Conservation (phyloP, 2,113 vertebrate genomes). For the human (Homo sapiens) region GRCh38 chrX:77425001-77425500, state of each 20-base stretch:
- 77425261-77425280: not conserved
- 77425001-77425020: too few relatives aligned
- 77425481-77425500: not conserved
- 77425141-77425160: too few relatives aligned
- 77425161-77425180: too few relatives aligned
- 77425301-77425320: constrained; percentile 22
- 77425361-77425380: not conserved
- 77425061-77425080: too few relatives aligned
- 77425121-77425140: too few relatives aligned
- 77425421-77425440: not conserved
- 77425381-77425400: not conserved
- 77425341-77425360: not conserved
- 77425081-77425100: too few relatives aligned
- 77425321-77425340: constrained; percentile 12
- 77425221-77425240: not conserved
- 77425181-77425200: too few relatives aligned
- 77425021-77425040: too few relatives aligned
- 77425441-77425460: not conserved
- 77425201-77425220: too few relatives aligned
- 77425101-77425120: too few relatives aligned
- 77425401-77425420: constrained; percentile 7
- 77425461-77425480: not conserved
- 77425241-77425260: not conserved
- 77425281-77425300: not conserved
- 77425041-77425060: too few relatives aligned